phyloP scores from a whole-genome alignment of 2,113 vertebrate species.

The Etia nguti region DNA sequence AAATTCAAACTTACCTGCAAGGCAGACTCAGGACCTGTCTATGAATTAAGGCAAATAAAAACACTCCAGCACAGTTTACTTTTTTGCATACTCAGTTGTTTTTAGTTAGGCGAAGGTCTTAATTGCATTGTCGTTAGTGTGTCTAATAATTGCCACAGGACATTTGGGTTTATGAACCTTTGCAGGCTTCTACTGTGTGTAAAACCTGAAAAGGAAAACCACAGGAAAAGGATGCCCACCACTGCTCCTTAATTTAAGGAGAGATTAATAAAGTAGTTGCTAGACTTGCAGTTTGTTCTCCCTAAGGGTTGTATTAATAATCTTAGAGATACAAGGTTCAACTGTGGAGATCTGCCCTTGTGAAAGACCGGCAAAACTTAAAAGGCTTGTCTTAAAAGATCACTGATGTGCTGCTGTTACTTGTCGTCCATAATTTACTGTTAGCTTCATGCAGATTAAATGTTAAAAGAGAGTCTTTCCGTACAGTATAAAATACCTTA shows the following conservation, averaged over 20 bases:
- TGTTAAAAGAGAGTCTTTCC: conserved; percentile 40
- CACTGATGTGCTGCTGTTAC: conserved; percentile 63
- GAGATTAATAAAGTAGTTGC: conserved; percentile 75
- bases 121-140: conserved; percentile 68
- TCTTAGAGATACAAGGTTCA: conserved; percentile 64
- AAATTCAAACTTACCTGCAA: conserved; percentile 74
- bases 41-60: conserved; percentile 68
- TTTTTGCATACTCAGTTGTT: conserved; percentile 73
- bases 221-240: conserved; percentile 65
- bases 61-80: conserved; percentile 60
- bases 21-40: conserved; percentile 56
- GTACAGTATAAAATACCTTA: conserved; percentile 36
- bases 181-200: conserved; percentile 45
- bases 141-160: conserved; percentile 70
- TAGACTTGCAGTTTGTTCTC: conserved; percentile 73
- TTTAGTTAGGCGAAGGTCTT: conserved; percentile 56
- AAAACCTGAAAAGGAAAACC: conserved; percentile 59
- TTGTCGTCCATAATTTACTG: conserved; percentile 67
- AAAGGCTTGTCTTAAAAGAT: conserved; percentile 69
- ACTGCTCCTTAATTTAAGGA: conserved; percentile 66
- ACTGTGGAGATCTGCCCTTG: conserved; percentile 64
- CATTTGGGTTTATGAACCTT: conserved; percentile 67
- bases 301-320: conserved; percentile 73
- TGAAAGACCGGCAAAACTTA: conserved; percentile 64
- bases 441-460: conserved; percentile 56